These are phyloP conservation scores for Rutilus rutilus DNA, from an alignment of 2,113 vertebrate species.

Conservation along the genomic window DNA sequence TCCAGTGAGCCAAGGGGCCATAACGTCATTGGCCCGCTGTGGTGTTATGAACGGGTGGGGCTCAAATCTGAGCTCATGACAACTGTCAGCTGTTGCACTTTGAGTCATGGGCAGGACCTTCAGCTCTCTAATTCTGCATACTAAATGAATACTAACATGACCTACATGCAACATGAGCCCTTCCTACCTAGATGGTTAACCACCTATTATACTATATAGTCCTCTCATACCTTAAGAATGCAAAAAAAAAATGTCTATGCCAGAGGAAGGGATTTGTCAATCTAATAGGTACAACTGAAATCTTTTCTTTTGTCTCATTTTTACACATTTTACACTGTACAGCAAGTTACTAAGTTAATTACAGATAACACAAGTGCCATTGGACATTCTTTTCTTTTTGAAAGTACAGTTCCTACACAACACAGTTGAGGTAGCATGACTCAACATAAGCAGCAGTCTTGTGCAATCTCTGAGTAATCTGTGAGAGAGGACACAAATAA, in stretches of 20 bases:
- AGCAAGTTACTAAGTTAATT: background rate
- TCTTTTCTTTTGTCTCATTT: no score
- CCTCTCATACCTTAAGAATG: slow-evolving; percentile 1
- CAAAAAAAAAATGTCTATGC: background rate
- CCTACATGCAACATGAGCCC: slow-evolving; percentile 21
- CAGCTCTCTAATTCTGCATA: background rate
- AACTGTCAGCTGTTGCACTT: slow-evolving; percentile 49
- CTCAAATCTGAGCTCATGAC: slow-evolving; percentile 52
- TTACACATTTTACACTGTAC: background rate
- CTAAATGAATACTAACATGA: slow-evolving; percentile 43
- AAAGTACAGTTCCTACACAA: background rate
- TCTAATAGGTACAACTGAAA: background rate
- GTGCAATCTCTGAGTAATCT: background rate
- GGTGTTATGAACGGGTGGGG: slow-evolving; percentile 49
- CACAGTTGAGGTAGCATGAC: slow-evolving; percentile 20
- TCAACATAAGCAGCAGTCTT: slow-evolving; percentile 11
- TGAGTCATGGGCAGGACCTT: slow-evolving; percentile 33
- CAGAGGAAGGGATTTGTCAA: background rate
- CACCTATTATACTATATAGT: background rate
- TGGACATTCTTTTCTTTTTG: background rate
- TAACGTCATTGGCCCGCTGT: slow-evolving; percentile 65
- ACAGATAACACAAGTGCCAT: background rate
- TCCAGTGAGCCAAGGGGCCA: slow-evolving; percentile 46
- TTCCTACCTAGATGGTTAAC: background rate
- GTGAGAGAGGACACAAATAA: slow-evolving; percentile 27